phyloP scores from a whole-genome alignment of 1,140 invertebrate species.

The Piezodorus guildinii region DNA sequence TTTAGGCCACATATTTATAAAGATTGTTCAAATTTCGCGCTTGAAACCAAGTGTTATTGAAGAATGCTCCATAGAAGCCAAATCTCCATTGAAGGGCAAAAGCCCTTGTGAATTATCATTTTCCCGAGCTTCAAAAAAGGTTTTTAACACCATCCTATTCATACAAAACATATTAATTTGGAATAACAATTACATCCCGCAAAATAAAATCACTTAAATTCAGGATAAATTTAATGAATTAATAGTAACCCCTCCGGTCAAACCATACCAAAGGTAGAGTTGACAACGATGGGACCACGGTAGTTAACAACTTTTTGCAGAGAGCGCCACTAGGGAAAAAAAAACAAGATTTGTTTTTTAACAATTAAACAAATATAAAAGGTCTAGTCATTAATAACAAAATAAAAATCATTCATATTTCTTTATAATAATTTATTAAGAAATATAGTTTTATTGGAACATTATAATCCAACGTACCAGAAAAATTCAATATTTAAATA shows the following conservation, averaged over 20 bases:
- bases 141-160: not conserved
- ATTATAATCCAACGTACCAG: too few species aligned
- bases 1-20: not conserved
- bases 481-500: too few species aligned
- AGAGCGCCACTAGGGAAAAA: not conserved
- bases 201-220: not conserved
- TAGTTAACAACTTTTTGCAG: not conserved
- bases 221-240: not conserved
- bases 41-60: slow-evolving; percentile 10
- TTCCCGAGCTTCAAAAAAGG: not conserved
- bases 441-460: too few species aligned
- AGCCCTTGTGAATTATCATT: not conserved
- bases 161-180: not conserved
- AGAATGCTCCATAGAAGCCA: slow-evolving; percentile 13
- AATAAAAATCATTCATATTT: too few species aligned
- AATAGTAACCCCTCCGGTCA: not conserved
- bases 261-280: not conserved
- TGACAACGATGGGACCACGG: slow-evolving; percentile 7
- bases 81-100: slow-evolving; percentile 6
- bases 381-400: too few species aligned
- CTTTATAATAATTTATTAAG: too few species aligned
- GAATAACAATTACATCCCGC: not conserved
- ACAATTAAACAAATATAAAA: too few species aligned
- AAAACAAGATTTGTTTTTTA: too few species aligned
- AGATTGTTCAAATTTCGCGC: slow-evolving; percentile 7